These are phyloP conservation scores for Cybosia mesomella DNA, from an alignment of 2,888 invertebrate genomes.

Conservation along the genomic window DNA sequence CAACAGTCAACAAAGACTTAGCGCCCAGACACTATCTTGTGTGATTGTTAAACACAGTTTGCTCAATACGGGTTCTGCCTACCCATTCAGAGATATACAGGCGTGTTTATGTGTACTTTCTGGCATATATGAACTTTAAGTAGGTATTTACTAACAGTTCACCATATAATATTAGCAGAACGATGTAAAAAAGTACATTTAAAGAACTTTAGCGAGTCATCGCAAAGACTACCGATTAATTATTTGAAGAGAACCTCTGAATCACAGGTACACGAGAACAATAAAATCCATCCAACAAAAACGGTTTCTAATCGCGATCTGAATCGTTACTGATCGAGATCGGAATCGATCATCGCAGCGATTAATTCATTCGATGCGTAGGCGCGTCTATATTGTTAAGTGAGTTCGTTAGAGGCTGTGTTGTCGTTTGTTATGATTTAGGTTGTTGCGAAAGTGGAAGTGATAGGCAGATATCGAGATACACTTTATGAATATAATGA, in stretches of 20 bases:
- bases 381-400: constrained; percentile 54
- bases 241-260: constrained; percentile 23
- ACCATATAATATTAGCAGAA: background rate
- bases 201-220: constrained; percentile 17
- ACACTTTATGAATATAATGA: constrained; percentile 12
- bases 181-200: background rate
- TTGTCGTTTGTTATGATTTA: constrained; percentile 46
- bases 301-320: constrained; percentile 42
- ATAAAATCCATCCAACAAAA: constrained; percentile 37
- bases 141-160: too few relatives aligned
- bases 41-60: too few relatives aligned
- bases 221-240: constrained; percentile 24
- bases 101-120: too few relatives aligned
- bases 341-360: constrained; percentile 46
- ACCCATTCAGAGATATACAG: too few relatives aligned
- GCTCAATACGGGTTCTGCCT: too few relatives aligned
- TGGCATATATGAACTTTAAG: too few relatives aligned
- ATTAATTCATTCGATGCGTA: constrained; percentile 52
- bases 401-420: constrained; percentile 42
- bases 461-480: constrained; percentile 15
- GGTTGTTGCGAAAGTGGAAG: constrained; percentile 32
- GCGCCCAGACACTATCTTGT: too few relatives aligned
- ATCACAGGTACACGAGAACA: constrained; percentile 27
- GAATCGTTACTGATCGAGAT: constrained; percentile 46
- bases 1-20: too few relatives aligned